These are phyloP conservation scores for Drosophila neotestacea DNA, from an alignment of 2,888 invertebrate genomes.

Conservation along the genomic window DNA sequence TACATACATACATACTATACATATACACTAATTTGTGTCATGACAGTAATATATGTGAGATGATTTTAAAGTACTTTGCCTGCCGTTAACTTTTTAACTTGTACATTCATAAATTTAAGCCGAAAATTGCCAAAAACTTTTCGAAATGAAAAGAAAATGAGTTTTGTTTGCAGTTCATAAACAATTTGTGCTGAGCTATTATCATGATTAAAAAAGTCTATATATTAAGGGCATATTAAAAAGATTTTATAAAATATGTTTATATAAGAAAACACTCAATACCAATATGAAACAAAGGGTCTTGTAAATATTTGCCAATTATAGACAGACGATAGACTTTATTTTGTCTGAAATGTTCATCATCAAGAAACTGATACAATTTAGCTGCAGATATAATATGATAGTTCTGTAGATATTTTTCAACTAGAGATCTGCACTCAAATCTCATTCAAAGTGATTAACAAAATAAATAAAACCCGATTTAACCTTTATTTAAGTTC, in stretches of 20 bases:
- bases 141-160: conserved; percentile 10
- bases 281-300: no score
- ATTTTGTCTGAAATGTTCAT: no score
- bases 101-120: neutral
- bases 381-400: no score
- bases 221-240: neutral
- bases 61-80: conserved; percentile 14
- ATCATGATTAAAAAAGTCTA: conserved; percentile 13
- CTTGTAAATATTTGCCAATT: no score
- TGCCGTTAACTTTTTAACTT: neutral
- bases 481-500: no score
- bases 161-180: conserved; percentile 22
- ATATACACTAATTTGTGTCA: conserved; percentile 30
- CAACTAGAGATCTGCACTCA: no score
- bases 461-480: no score
- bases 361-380: no score
- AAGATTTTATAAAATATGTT: neutral
- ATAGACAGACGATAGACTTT: no score
- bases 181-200: conserved; percentile 18
- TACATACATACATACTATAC: neutral
- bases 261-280: no score
- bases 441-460: no score
- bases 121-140: conserved; percentile 10
- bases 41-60: conserved; percentile 14
- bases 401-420: no score